Base-by-base conservation (phyloP, 2,888 invertebrate genomes). In the Ectemnius continuus region DNA sequence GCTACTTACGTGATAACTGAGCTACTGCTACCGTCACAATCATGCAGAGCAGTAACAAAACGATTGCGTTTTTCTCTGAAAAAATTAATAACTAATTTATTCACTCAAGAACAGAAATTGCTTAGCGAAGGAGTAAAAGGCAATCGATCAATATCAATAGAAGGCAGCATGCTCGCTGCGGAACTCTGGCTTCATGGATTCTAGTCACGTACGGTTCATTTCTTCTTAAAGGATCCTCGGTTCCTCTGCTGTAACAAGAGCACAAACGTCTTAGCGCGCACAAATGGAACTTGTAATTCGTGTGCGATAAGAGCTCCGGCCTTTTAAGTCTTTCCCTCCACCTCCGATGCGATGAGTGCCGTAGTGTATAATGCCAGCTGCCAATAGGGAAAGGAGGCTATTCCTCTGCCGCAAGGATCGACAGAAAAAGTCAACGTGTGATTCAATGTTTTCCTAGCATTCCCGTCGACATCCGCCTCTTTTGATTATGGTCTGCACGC, bases 1-100 rank as follows among this genome's bases (percentile, higher is more conserved):
- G 64, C 66, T 69, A 83, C 80, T 84, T 76, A 84, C 84, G 20
- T 45, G 80, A 79, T 23, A 74, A 28, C 11, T 83, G 84, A 23
- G 73, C 80, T 4, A 26, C 23, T 14, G 71, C 23, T 16, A 52
- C n/a, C 14, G 36, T 57, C 16, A 71, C 28, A 8, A 81, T 8
- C 26, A 75, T 3, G 11, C 63, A 59, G 16, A 65, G 46, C 8
- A 68, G 6, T 13, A 76, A 13, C 11, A 48, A 4, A 1, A 70
- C 28, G 13, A 62, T 18, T 8, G 36, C 57, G 59, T 61, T 56
- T 52, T 26, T 73, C 8, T 28, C 80, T 80, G 63, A 3, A 61
- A 64, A 28, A 60, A 26, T 46, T 58, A 67, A 28, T 14, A 45
- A 16, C 45, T 13, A n/a, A 56, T 61, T 70, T 23, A 11, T 0